phyloP scores from a whole-genome alignment of 2,888 invertebrate species.

The Agrochola litura region DNA sequence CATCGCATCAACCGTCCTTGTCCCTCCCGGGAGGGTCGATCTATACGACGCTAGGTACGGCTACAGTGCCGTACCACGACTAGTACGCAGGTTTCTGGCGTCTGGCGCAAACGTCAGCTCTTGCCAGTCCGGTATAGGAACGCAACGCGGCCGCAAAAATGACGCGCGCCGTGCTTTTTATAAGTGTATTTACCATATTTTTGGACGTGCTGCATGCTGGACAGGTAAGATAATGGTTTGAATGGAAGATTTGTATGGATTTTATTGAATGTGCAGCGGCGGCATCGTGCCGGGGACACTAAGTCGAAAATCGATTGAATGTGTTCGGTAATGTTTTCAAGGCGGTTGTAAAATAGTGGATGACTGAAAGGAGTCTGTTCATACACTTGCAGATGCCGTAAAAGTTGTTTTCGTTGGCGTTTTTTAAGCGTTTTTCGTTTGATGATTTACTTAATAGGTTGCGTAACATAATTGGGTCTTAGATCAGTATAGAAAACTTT shows the following conservation, averaged over 20 bases:
- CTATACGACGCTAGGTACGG: conserved; percentile 89
- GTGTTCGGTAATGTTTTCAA: conserved; percentile 86
- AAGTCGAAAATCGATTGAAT: conserved; percentile 88
- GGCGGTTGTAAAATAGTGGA: conserved; percentile 83
- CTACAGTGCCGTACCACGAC: conserved; percentile 84
- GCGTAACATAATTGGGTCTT: conserved; percentile 75
- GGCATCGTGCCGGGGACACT: conserved; percentile 64
- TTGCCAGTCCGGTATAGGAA: conserved; percentile 78
- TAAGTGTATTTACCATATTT: conserved; percentile 91
- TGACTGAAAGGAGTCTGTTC: conserved; percentile 82
- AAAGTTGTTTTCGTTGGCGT: conserved; percentile 79
- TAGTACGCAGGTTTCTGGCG: conserved; percentile 89
- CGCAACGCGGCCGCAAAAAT: conserved; percentile 90
- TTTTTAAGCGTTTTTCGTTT: conserved; percentile 69
- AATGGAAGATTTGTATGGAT: conserved; percentile 58
- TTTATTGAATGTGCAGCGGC: conserved; percentile 50
- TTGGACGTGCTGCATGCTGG: conserved; percentile 90
- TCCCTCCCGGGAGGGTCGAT: conserved; percentile 88
- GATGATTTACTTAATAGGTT: conserved; percentile 69
- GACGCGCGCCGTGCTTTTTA: conserved; percentile 91
- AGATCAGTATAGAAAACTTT: conserved; percentile 32
- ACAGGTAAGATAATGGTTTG: conserved; percentile 86
- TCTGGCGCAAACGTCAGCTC: conserved; percentile 82
- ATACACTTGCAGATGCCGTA: conserved; percentile 79
- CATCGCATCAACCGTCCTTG: conserved; percentile 69